These are phyloP conservation scores for Machimus rusticus DNA, from an alignment of 2,888 invertebrate genomes.

Conservation along the genomic window DNA sequence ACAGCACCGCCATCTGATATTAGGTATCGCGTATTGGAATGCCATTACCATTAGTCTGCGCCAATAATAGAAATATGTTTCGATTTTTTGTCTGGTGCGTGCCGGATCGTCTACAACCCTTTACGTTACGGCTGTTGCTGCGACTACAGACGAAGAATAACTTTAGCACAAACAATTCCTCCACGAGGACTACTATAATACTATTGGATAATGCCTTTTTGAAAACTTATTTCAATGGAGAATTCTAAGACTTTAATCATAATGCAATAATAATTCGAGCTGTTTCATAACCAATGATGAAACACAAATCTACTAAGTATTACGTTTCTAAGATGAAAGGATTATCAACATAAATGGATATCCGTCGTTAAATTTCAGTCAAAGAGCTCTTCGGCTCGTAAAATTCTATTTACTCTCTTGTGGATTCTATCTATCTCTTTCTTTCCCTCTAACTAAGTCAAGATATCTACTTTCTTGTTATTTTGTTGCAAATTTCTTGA, in stretches of 20 bases:
- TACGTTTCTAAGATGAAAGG: too few species aligned
- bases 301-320: too few species aligned
- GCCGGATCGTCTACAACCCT: neutral
- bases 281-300: too few species aligned
- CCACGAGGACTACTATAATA: neutral
- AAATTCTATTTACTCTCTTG: too few species aligned
- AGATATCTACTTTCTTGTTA: too few species aligned
- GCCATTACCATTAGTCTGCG: neutral
- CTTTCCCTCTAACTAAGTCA: too few species aligned
- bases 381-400: too few species aligned
- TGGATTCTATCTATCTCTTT: too few species aligned
- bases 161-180: neutral
- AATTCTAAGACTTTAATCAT: neutral
- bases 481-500: too few species aligned
- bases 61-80: neutral
- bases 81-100: neutral
- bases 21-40: neutral
- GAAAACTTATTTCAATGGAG: neutral
- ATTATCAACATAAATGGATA: too few species aligned
- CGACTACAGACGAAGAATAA: neutral
- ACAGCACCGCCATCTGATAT: neutral
- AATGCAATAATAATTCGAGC: neutral
- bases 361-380: too few species aligned
- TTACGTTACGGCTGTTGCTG: neutral
- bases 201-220: neutral